phyloP scores from a whole-genome alignment of 2,888 invertebrate species.

The Rhagium mordax region DNA sequence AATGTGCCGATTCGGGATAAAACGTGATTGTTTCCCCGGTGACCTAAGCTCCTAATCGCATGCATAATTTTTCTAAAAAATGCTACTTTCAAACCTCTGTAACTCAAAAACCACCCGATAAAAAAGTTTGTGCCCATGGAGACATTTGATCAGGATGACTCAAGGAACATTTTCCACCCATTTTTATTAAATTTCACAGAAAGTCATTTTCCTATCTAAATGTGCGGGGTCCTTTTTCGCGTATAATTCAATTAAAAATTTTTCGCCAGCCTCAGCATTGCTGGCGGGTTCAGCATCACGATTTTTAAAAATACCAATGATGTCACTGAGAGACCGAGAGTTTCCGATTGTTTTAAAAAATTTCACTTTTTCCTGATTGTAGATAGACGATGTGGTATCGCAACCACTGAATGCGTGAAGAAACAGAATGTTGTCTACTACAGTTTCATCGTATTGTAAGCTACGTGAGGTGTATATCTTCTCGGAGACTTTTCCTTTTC shows the following conservation, averaged over 20 bases:
- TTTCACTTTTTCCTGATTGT: constrained; percentile 1
- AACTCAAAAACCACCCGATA: no score
- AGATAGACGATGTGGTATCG: constrained; percentile 3
- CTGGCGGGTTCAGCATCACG: constrained; percentile 3
- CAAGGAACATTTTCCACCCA: no score
- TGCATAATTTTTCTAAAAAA: no score
- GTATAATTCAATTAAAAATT: background rate
- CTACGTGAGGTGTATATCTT: constrained; percentile 2
- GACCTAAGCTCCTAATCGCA: no score
- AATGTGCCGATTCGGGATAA: no score
- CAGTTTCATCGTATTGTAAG: background rate
- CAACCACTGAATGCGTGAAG: background rate
- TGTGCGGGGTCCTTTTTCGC: no score
- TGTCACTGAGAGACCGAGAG: background rate
- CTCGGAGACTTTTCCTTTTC: constrained; percentile 4
- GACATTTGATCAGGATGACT: no score
- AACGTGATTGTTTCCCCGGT: no score
- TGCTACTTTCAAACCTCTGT: no score
- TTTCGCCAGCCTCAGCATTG: background rate
- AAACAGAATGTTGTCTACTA: background rate
- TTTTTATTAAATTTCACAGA: no score
- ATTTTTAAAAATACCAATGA: background rate
- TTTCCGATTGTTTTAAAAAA: background rate
- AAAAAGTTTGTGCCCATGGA: no score
- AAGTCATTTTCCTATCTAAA: no score